Percentiles rank a stretch among this genome's conserved stretches.
These are phyloP conservation scores for Papilio machaon DNA, from an alignment of 1,140 invertebrate genomes.

Conservation along the genomic window DNA sequence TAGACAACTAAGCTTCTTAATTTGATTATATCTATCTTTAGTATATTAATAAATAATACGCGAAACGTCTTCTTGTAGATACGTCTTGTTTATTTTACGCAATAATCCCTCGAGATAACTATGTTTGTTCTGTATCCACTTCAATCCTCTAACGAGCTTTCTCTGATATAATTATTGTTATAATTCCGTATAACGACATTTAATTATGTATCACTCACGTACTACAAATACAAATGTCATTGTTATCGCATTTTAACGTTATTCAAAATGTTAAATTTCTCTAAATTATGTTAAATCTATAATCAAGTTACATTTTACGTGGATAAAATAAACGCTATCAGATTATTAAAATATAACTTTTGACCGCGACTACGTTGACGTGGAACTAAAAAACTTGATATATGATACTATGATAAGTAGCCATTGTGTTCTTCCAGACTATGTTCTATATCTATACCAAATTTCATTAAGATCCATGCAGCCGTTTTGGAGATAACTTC, in stretches of 20 bases:
- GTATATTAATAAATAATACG: conserved; percentile 26
- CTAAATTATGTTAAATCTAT: neutral
- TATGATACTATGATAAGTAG: too few relatives aligned
- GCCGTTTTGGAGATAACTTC: too few relatives aligned
- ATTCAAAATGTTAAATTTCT: neutral
- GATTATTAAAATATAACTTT: too few relatives aligned
- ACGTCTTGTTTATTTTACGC: conserved; percentile 42
- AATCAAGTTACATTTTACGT: neutral
- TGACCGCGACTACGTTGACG: too few relatives aligned
- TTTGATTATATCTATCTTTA: neutral
- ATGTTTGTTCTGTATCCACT: conserved; percentile 49
- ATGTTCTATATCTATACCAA: too few relatives aligned
- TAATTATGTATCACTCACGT: conserved; percentile 26
- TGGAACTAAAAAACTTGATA: too few relatives aligned
- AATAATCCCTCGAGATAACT: conserved; percentile 44
- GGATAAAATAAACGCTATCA: too few relatives aligned
- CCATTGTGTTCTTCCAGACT: too few relatives aligned
- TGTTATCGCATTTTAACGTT: neutral
- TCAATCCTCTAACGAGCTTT: conserved; percentile 45
- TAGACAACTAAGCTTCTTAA: conserved; percentile 2
- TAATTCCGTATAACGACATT: conserved; percentile 18
- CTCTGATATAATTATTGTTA: conserved; percentile 24
- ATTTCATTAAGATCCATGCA: too few relatives aligned
- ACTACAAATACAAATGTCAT: neutral
- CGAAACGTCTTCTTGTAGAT: neutral